These are phyloP conservation scores for Taeniopygia guttata DNA, from an alignment of 2,797 vertebrate genomes.

Conservation along the genomic window DNA sequence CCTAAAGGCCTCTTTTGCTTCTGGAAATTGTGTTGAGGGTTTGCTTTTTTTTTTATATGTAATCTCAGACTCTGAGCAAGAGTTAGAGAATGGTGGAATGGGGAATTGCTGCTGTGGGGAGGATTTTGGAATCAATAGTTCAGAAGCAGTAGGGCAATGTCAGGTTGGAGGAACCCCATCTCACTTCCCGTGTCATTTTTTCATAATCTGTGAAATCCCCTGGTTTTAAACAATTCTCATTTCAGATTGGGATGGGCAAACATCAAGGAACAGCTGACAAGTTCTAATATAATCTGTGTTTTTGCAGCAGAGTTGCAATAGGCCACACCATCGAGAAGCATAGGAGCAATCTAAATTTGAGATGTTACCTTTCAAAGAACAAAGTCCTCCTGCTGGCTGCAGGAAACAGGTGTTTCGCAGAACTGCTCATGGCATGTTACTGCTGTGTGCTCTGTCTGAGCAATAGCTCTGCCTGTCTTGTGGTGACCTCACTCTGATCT, in stretches of 20 bases:
- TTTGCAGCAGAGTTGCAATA: background rate
- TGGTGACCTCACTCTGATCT: background rate
- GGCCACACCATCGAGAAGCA: background rate
- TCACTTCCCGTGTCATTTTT: accelerated
- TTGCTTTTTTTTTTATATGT: background rate
- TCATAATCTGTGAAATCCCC: background rate
- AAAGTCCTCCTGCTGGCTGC: accelerated
- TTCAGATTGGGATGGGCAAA: background rate
- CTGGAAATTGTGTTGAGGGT: background rate
- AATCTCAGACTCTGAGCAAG: background rate
- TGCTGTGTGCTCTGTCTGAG: background rate
- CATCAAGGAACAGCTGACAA: background rate
- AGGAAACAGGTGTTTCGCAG: accelerated
- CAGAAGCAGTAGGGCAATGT: background rate
- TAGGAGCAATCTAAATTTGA: background rate
- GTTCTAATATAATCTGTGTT: background rate
- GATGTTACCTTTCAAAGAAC: background rate
- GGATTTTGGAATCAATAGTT: background rate
- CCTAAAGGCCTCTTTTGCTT: background rate
- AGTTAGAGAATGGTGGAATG: background rate
- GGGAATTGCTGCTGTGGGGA: background rate
- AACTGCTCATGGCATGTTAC: background rate
- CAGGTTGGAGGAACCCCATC: background rate
- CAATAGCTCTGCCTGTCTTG: background rate
- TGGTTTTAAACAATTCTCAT: background rate